Conservation (phyloP, 1,140 invertebrate species). For the Drosophila navojoa region DNA sequence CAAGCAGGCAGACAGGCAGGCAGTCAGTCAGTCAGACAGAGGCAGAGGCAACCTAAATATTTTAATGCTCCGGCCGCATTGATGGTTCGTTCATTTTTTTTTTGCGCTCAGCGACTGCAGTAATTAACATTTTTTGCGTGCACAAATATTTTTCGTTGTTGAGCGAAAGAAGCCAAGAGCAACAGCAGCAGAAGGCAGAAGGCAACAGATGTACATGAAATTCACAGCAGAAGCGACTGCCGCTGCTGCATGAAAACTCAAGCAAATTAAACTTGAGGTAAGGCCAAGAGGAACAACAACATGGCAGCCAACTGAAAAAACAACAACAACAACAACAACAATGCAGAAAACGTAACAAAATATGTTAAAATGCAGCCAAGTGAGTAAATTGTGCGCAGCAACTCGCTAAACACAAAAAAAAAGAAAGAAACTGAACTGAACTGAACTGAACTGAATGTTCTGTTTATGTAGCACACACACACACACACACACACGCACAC, state of each 20-base stretch:
- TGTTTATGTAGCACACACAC: slow-evolving; percentile 71
- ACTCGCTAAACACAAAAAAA: slow-evolving; percentile 13
- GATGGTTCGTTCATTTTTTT: slow-evolving; percentile 77
- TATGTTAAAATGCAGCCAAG: slow-evolving; percentile 80
- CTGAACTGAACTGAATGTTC: slow-evolving; percentile 32
- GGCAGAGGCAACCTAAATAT: slow-evolving; percentile 70
- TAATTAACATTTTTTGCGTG: slow-evolving; percentile 83
- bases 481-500: slow-evolving; percentile 35
- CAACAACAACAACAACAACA: slow-evolving; percentile 64
- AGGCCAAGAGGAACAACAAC: slow-evolving; percentile 59
- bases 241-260: slow-evolving; percentile 68
- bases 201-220: slow-evolving; percentile 70
- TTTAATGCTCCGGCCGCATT: slow-evolving; percentile 76
- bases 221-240: slow-evolving; percentile 62
- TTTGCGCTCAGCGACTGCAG: slow-evolving; percentile 38
- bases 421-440: slow-evolving; percentile 36
- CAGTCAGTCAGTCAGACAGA: no score
- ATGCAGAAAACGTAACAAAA: slow-evolving; percentile 76
- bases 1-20: slow-evolving; percentile 9
- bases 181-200: slow-evolving; percentile 3
- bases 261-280: slow-evolving; percentile 75
- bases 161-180: slow-evolving; percentile 56
- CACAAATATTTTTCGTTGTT: slow-evolving; percentile 80
- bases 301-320: slow-evolving; percentile 73
- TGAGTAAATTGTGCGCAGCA: slow-evolving; percentile 79